phyloP scores from a whole-genome alignment of 2,797 vertebrate genomes.

The Scolopax bukidnonensis region DNA sequence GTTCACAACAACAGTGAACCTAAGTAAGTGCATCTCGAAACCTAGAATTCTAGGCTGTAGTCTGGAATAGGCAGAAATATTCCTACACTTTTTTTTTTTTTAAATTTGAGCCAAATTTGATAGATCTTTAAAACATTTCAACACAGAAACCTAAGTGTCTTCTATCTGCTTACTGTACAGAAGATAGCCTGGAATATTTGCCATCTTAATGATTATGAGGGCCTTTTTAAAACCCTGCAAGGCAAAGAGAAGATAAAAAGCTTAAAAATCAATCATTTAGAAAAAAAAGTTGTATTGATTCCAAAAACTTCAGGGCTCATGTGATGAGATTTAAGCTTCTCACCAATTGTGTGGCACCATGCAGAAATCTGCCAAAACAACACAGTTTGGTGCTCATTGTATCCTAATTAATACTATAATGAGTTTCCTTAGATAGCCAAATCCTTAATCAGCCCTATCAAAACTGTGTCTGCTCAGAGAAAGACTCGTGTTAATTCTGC shows the following conservation, averaged over 20 bases:
- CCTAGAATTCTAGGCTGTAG: not conserved
- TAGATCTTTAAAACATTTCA: not conserved
- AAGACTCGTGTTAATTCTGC: conserved; percentile 83
- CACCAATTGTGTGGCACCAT: conserved; percentile 72
- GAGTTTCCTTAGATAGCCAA: conserved; percentile 85
- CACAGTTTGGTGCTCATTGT: conserved; percentile 82
- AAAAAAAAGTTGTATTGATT: conserved; percentile 59
- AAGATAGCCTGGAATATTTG: conserved; percentile 28
- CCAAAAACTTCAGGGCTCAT: conserved; percentile 63
- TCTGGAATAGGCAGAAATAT: not conserved
- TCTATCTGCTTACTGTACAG: not conserved
- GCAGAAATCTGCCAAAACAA: conserved; percentile 81
- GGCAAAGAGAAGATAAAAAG: conserved; percentile 53
- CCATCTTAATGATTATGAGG: conserved; percentile 18
- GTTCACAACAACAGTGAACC: not conserved
- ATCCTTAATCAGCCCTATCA: conserved; percentile 87
- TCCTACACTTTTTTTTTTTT: not conserved
- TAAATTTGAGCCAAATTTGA: not conserved
- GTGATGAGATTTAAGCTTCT: conserved; percentile 68
- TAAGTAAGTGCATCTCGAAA: not conserved
- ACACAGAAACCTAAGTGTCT: not conserved
- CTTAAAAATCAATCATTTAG: conserved; percentile 60
- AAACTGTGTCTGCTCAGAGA: conserved; percentile 80
- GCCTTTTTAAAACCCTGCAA: conserved; percentile 2
- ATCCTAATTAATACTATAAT: conserved; percentile 87